These are phyloP conservation scores for Scrobipalpa costella DNA, from an alignment of 2,888 invertebrate genomes.

Conservation along the genomic window DNA sequence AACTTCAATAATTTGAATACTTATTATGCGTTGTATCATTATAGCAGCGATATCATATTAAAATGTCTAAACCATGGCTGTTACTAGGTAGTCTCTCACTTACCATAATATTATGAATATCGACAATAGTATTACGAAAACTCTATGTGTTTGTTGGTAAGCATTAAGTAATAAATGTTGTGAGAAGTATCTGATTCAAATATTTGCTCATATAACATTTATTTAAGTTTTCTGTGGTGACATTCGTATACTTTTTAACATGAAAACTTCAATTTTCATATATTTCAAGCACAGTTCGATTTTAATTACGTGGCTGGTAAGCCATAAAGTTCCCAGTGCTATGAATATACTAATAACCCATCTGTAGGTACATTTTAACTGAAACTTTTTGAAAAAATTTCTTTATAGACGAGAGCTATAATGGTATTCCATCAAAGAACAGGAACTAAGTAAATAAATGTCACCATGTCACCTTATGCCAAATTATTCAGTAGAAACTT, in stretches of 20 bases:
- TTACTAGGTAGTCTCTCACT: slow-evolving; percentile 1
- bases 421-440: no score
- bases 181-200: background rate
- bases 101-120: background rate
- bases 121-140: slow-evolving; percentile 9
- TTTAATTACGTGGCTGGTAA: no score
- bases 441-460: no score
- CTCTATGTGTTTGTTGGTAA: slow-evolving; percentile 12
- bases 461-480: no score
- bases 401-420: no score
- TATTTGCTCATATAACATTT: slow-evolving; percentile 1
- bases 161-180: slow-evolving; percentile 11
- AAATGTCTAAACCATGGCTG: slow-evolving; percentile 6
- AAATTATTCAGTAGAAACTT: no score
- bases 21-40: background rate
- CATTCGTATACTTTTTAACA: background rate
- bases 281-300: no score
- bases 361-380: no score
- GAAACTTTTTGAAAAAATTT: no score
- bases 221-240: background rate
- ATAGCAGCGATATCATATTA: background rate
- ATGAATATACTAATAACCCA: no score
- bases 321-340: no score
- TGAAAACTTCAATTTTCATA: no score
- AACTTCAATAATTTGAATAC: background rate